Evolutionary conservation across 2,797 vertebrate species (phyloP).

Genomic region (Myotis pilosus): DNA sequence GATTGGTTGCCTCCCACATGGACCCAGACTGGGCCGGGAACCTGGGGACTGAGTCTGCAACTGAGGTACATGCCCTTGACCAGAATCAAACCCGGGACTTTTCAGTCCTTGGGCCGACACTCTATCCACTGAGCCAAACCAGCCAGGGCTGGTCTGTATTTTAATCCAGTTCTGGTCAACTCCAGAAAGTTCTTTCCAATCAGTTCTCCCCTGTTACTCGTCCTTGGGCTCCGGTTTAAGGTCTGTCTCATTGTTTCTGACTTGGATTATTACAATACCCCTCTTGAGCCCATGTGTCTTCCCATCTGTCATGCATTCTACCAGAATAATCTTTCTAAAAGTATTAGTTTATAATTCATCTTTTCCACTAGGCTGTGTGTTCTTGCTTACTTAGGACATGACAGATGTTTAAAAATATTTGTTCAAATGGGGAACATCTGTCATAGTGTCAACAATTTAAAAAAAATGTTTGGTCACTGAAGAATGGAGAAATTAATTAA

Average conservation of each 20-base stretch:
- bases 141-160: background rate
- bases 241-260: background rate
- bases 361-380: background rate
- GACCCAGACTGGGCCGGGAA: too few relatives aligned
- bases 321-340: background rate
- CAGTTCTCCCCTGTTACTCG: background rate
- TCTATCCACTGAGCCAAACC: too few relatives aligned
- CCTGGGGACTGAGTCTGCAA: too few relatives aligned
- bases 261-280: background rate
- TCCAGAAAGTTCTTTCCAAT: background rate
- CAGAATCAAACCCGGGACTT: too few relatives aligned
- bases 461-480: background rate
- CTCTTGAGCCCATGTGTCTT: background rate
- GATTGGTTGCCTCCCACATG: too few relatives aligned
- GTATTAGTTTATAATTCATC: background rate
- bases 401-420: background rate
- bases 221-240: background rate
- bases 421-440: background rate
- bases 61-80: too few relatives aligned
- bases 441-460: too few relatives aligned
- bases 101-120: too few relatives aligned
- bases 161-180: background rate
- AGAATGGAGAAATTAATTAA: background rate
- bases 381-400: background rate
- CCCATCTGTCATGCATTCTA: background rate